Base-by-base conservation (phyloP, 2,797 vertebrate species). In the Pangasius krempfi region DNA sequence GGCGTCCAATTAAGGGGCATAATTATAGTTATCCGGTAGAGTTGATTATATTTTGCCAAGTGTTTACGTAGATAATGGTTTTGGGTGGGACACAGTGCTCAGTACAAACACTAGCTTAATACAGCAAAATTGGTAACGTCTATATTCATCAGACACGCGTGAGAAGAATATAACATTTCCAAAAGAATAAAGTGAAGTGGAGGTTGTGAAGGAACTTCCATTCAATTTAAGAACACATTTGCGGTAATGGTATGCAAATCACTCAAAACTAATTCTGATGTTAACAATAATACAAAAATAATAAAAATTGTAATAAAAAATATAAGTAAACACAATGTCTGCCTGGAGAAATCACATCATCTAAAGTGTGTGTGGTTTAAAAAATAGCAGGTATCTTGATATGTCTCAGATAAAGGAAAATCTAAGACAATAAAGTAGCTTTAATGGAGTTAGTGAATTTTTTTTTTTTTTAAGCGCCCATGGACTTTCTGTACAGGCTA, bases 11-110 rank as follows among this genome's bases (percentile, higher is more conserved):
- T 60, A 81, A 14, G 5, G 20, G 22, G 33, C 33, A 60, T 58
- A 60, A 81, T 40, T 60, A 58, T 1, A 60, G 54, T 22, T 81
- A 60, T 73, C 52, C 27, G 52, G 37, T 79, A 73, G 27, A 70
- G 9, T 60, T 86, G 40, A 86, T 66, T 62, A 86, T 82, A 82
- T 70, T 40, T 56, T 30, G 5, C 20, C 72, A 83, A 47, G 52
- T 30, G 79, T 60, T 60, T 81, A 54, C 9, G 20, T 25, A 60
- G 79, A 81, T 60, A 81, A 81, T 12, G 4, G 56, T 81, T 58
- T 60, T 60, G 54, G 79, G 56, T 81, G 79, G 33, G 33, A 40
- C 79, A 7, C 54, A 13, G 1, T 12, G 52, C 20, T 80, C 78
- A 58, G 54, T 3, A 40, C 4, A 60, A 81, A 80, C 54, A 80